These are phyloP conservation scores for Tamias sibiricus DNA, from an alignment of 2,113 vertebrate species.

Conservation along the genomic window DNA sequence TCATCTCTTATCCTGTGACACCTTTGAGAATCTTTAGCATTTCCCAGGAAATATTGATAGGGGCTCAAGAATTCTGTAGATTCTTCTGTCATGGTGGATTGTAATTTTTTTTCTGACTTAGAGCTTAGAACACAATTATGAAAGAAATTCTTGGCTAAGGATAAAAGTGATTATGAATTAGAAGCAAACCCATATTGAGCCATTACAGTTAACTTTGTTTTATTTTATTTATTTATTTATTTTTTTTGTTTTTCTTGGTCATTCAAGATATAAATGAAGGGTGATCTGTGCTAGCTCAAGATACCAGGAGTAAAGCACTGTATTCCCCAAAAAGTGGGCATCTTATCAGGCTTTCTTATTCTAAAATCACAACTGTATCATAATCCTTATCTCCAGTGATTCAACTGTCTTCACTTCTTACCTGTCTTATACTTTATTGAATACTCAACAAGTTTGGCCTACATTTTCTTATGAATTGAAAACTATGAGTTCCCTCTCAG, in stretches of 20 bases:
- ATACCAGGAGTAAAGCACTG: background rate
- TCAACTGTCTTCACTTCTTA: background rate
- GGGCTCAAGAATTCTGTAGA: background rate
- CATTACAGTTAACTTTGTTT: background rate
- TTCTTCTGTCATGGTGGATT: background rate
- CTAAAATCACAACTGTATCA: background rate
- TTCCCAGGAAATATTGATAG: background rate
- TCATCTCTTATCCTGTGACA: background rate
- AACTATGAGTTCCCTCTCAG: background rate
- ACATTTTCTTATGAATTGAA: background rate
- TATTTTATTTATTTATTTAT: too few relatives aligned
- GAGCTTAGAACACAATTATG: background rate
- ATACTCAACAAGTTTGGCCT: background rate
- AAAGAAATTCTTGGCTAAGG: background rate
- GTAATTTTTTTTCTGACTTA: background rate
- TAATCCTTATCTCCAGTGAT: background rate
- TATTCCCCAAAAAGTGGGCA: background rate
- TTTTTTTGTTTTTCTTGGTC: background rate
- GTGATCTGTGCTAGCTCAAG: background rate
- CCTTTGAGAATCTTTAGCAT: background rate
- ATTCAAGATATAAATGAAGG: background rate
- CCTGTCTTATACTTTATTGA: background rate
- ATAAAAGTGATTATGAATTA: background rate
- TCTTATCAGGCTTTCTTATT: background rate
- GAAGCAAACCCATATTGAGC: background rate